Evolutionary conservation across 2,888 invertebrate genomes (phyloP), one percentile per base, ranked within the genome.

Genomic region (Charanyca ferruginea): DNA sequence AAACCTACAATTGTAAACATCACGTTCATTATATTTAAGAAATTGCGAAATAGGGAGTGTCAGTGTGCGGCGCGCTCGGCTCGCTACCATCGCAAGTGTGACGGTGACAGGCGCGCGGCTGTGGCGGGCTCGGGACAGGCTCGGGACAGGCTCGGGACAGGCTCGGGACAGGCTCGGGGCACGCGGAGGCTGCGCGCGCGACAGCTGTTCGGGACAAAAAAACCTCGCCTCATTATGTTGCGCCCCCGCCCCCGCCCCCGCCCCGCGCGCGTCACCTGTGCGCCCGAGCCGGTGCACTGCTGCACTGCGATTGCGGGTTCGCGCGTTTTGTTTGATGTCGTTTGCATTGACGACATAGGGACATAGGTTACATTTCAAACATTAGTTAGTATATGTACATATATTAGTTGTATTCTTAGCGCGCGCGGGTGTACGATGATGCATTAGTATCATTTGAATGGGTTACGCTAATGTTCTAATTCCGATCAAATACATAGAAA

Each of bases 141-240:
- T n/a, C n/a, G n/a, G 11, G 63, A 20, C 69, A 9, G 35, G 49
- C 32, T 9, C 16, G 45, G 45, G 54, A 41, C 69, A 9, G 35
- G 64, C 38, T 42, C 22, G 60, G 48, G 55, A 51, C 1, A n/a
- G n/a, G n/a, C 25, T 25, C 25, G 6, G 4, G 55, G 28, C 45
- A 7, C 28, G 69, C 64, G 75, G 79, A 67, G 72, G 73, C 79
- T 73, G 78, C 72, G 80, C 32, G 32, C 66, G 47, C 65, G 77
- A 62, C 85, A 86, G 86, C 82, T 85, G 86, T 71, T 72, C 66
- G 63, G 54, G 54, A 63, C 70, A 66, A 64, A 73, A 83, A 69
- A 74, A 77, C 65, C 75, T 74, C 76, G 59, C 63, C 60, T 77
- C 60, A 74, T 73, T 75, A 73, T 60, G 52, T 7, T 13, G 53